Conservation (phyloP, 2,888 invertebrate genomes). For the Macropis europaea region DNA sequence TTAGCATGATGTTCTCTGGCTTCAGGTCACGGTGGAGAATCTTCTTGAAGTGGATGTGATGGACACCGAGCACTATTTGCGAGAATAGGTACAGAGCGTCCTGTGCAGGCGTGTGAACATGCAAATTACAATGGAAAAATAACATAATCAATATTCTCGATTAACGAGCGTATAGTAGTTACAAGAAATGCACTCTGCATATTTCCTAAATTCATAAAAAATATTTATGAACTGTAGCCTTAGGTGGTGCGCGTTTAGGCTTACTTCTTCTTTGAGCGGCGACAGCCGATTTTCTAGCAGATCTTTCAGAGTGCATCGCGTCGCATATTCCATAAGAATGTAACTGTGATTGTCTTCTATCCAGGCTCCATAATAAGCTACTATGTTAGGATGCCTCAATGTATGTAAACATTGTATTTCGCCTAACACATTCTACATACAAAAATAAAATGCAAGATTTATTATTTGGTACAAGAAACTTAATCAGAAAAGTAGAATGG, state of each 20-base stretch:
- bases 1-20: slow-evolving; percentile 90
- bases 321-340: slow-evolving; percentile 95
- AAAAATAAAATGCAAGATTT: not conserved
- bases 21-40: slow-evolving; percentile 92
- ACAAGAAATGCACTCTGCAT: too few species aligned
- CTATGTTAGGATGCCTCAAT: slow-evolving; percentile 75
- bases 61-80: slow-evolving; percentile 86
- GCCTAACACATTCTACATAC: slow-evolving; percentile 46
- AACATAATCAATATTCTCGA: too few species aligned
- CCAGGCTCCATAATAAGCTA: slow-evolving; percentile 75
- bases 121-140: too few species aligned
- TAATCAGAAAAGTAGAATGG: too few species aligned
- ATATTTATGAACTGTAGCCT: too few species aligned
- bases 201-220: too few species aligned
- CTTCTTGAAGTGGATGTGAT: slow-evolving; percentile 89
- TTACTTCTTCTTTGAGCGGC: slow-evolving; percentile 71
- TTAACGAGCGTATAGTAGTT: too few species aligned
- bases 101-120: too few species aligned
- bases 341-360: slow-evolving; percentile 67
- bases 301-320: slow-evolving; percentile 88
- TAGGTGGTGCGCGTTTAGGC: not conserved
- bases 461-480: too few species aligned
- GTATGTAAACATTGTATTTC: slow-evolving; percentile 71
- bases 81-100: slow-evolving; percentile 72
- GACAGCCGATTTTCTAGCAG: slow-evolving; percentile 81